Percentiles rank a stretch among this genome's conserved stretches.
Evolutionary conservation across 2,113 vertebrate genomes (phyloP).

Genomic region (Columba janthina): DNA sequence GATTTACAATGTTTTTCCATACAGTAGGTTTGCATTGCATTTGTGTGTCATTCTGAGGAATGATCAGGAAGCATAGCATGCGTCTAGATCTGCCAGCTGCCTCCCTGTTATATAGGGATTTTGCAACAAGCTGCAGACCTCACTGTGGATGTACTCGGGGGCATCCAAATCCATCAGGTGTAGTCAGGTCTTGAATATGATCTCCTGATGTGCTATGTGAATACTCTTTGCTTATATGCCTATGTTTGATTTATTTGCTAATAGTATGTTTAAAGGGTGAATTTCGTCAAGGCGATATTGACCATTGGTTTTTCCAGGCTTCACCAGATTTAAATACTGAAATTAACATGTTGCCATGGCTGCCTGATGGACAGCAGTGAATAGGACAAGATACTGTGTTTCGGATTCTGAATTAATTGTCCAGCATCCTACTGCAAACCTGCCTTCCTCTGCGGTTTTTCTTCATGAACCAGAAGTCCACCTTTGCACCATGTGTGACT

Average conservation of each 20-base stretch:
- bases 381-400: background rate
- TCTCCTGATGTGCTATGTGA: background rate
- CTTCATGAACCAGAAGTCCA: background rate
- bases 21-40: background rate
- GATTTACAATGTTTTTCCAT: background rate
- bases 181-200: background rate
- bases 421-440: background rate
- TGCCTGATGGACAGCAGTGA: background rate
- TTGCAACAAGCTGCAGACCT: background rate
- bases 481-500: background rate
- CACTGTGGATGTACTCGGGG: rapidly evolving
- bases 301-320: background rate
- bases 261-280: background rate
- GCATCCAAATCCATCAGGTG: background rate
- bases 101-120: background rate
- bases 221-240: background rate
- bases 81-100: background rate
- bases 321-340: background rate
- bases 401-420: background rate
- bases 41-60: background rate
- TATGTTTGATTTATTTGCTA: background rate
- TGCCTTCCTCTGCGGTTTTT: background rate
- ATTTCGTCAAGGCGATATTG: background rate
- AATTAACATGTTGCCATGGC: background rate
- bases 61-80: background rate